phyloP scores from a whole-genome alignment of 1,140 invertebrate genomes.

The Heterodera schachtii region DNA sequence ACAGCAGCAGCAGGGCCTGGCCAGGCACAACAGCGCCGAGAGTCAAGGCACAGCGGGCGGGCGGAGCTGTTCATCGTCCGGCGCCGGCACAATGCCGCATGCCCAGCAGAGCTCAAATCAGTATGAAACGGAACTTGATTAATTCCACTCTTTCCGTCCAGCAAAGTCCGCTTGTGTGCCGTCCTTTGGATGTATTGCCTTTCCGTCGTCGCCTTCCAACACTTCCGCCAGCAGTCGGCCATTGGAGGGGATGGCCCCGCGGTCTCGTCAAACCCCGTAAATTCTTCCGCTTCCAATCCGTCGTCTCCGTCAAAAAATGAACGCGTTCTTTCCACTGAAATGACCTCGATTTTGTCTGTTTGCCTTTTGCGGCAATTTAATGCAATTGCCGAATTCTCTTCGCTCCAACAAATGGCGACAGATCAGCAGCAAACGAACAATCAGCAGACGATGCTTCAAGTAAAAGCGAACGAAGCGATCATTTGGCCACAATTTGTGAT shows the following conservation, averaged over 20 bases:
- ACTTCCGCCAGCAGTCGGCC: not conserved
- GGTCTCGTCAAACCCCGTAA: not conserved
- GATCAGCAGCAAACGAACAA: not conserved
- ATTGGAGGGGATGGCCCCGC: not conserved
- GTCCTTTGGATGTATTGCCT: conserved; percentile 5
- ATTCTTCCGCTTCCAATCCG: not conserved
- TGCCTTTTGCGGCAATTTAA: conserved; percentile 1
- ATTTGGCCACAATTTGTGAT: too few relatives aligned
- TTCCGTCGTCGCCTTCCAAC: not conserved
- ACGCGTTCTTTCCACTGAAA: not conserved
- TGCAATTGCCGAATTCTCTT: not conserved
- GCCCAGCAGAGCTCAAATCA: not conserved
- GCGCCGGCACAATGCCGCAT: not conserved
- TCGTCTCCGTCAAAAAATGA: conserved; percentile 9
- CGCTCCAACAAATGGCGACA: not conserved
- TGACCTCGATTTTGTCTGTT: not conserved
- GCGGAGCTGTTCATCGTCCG: not conserved
- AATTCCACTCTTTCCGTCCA: not conserved
- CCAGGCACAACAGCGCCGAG: not conserved
- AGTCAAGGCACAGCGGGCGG: too few relatives aligned
- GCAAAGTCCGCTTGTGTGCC: not conserved
- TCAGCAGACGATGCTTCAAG: not conserved
- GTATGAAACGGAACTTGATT: not conserved
- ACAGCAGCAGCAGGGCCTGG: not conserved
- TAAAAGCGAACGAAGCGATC: too few relatives aligned